phyloP scores from a whole-genome alignment of 2,113 vertebrate genomes.

The Corydoras sp. region DNA sequence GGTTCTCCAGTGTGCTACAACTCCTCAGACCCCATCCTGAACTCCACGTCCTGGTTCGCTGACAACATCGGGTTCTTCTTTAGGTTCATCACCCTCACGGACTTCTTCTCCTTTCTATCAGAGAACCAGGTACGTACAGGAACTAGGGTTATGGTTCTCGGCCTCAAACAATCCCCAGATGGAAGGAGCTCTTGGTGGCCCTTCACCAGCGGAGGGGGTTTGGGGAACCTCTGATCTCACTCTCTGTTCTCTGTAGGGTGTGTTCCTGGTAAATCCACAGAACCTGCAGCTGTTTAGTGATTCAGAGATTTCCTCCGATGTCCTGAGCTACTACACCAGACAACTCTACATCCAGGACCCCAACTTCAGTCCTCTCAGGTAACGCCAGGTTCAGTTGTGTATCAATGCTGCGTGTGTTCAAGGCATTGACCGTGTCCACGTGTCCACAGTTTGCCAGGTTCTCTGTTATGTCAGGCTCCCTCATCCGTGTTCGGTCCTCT shows the following conservation, averaged over 20 bases:
- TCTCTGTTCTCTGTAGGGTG: slow-evolving; percentile 36
- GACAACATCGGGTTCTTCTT: slow-evolving; percentile 53
- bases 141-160: no score
- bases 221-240: background rate
- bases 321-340: slow-evolving; percentile 44
- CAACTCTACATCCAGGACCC: slow-evolving; percentile 46
- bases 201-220: background rate
- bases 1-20: slow-evolving; percentile 42
- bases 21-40: slow-evolving; percentile 39
- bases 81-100: slow-evolving; percentile 8
- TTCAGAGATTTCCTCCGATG: slow-evolving; percentile 30
- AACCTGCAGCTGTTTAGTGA: slow-evolving; percentile 56
- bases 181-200: background rate
- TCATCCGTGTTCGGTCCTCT: background rate
- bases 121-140: background rate
- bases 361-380: slow-evolving; percentile 47
- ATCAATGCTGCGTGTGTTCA: background rate
- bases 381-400: background rate
- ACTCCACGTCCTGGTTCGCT: slow-evolving; percentile 59
- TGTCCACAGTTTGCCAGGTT: slow-evolving; percentile 1
- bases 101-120: slow-evolving; percentile 11
- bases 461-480: background rate
- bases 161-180: no score
- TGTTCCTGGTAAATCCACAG: slow-evolving; percentile 48
- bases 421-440: no score